Evolutionary conservation across 2,797 vertebrate species (phyloP).

Genomic region (Pangasius sanitwongsei): DNA sequence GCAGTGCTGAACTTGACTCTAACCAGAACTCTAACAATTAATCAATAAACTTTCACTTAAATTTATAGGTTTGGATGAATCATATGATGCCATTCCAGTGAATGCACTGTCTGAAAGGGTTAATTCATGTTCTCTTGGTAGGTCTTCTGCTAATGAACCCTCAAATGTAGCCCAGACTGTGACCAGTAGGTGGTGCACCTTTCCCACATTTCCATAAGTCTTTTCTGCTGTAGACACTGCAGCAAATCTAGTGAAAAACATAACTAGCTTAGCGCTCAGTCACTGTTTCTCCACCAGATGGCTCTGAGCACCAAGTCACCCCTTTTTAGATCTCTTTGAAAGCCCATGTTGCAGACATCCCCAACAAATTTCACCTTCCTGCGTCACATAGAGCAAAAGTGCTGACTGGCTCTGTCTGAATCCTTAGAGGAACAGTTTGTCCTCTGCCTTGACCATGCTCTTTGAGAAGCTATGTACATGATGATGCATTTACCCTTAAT

Average conservation of each 20-base stretch:
- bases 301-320: not conserved
- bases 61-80: not conserved
- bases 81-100: not conserved
- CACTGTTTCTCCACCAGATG: slow-evolving; percentile 52
- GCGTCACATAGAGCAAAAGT: slow-evolving; percentile 20
- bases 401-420: slow-evolving; percentile 28
- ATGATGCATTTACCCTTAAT: not conserved
- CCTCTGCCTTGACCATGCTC: not conserved
- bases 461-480: not conserved
- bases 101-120: not conserved
- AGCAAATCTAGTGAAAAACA: not conserved
- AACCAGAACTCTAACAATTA: not conserved
- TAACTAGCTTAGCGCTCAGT: not conserved
- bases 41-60: not conserved
- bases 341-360: slow-evolving; percentile 14
- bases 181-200: slow-evolving; percentile 61
- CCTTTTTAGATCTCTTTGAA: not conserved
- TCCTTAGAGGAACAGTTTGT: slow-evolving; percentile 24
- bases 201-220: not conserved
- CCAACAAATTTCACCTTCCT: slow-evolving; percentile 25
- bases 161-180: not conserved
- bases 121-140: not conserved
- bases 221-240: not conserved
- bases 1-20: not conserved
- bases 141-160: too few species aligned